Percentiles rank a stretch among this genome's conserved stretches.
phyloP scores from a whole-genome alignment of 2,888 invertebrate species.

The Lasioglossum villosulum region DNA sequence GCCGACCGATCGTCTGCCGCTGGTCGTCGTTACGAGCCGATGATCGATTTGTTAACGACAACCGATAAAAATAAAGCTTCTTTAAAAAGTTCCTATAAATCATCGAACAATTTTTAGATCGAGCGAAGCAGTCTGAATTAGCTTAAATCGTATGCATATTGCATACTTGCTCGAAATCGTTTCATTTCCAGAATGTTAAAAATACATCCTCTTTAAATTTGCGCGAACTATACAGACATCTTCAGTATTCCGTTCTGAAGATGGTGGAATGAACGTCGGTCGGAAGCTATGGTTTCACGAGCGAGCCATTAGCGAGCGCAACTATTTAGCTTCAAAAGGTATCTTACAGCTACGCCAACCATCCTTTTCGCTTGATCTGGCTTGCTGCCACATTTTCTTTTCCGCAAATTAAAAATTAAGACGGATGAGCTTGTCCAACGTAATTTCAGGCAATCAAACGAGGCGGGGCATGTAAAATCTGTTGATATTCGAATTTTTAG shows the following conservation, averaged over 20 bases:
- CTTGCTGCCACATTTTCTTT: not conserved
- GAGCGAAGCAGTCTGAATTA: not conserved
- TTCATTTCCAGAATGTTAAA: not conserved
- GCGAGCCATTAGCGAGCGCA: slow-evolving; percentile 21
- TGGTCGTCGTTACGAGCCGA: too few species aligned
- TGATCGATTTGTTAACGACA: too few species aligned
- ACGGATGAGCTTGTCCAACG: not conserved
- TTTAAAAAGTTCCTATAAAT: too few species aligned
- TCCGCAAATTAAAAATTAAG: slow-evolving; percentile 8
- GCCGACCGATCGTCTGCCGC: too few species aligned
- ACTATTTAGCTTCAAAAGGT: slow-evolving; percentile 10
- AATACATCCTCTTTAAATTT: not conserved
- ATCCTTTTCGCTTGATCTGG: not conserved
- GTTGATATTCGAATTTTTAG: not conserved
- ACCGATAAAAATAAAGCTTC: too few species aligned
- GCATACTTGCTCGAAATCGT: not conserved
- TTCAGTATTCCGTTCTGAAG: not conserved
- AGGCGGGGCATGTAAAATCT: not conserved
- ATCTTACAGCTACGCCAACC: not conserved
- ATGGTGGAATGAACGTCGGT: not conserved
- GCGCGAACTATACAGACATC: not conserved
- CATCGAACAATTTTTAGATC: not conserved
- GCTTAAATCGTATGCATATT: not conserved
- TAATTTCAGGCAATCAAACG: not conserved
- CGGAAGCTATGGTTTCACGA: not conserved